Conservation (phyloP, 2,797 vertebrate genomes). For the Silurus lanzhouensis region DNA sequence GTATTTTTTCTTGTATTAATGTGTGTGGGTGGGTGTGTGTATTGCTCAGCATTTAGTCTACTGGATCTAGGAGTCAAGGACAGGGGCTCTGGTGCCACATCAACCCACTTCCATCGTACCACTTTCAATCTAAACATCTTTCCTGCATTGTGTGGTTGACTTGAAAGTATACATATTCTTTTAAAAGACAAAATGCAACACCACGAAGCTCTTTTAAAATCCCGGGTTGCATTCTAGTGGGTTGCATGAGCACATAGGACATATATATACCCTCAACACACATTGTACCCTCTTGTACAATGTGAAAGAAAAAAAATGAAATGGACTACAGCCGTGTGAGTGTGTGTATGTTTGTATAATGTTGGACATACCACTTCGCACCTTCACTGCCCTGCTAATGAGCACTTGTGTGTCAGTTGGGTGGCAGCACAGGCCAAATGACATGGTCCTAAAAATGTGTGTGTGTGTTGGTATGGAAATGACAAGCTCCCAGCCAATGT, state of each 20-base stretch:
- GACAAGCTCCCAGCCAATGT: conserved; percentile 67
- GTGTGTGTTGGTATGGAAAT: conserved; percentile 69
- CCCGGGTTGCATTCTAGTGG: neutral
- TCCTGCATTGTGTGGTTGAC: neutral
- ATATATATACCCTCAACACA: neutral
- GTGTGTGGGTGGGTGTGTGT: conserved; percentile 32
- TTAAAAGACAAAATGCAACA: neutral
- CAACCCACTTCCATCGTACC: neutral
- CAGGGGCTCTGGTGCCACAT: neutral
- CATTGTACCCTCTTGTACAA: too few species aligned
- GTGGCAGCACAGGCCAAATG: conserved; percentile 76
- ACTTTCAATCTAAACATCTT: neutral
- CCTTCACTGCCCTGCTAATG: conserved; percentile 78
- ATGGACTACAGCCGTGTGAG: neutral
- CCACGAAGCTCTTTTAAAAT: neutral
- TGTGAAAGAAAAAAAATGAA: neutral
- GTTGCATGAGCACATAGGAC: neutral
- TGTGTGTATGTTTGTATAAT: conserved; percentile 40
- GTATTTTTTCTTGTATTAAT: neutral
- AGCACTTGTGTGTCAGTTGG: conserved; percentile 76
- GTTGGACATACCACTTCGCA: conserved; percentile 66
- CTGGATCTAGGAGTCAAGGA: neutral
- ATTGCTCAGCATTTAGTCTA: neutral
- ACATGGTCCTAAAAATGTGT: conserved; percentile 66
- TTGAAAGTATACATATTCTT: neutral